These are phyloP conservation scores for Drosophila guanche DNA, from an alignment of 1,140 invertebrate species.

Conservation along the genomic window DNA sequence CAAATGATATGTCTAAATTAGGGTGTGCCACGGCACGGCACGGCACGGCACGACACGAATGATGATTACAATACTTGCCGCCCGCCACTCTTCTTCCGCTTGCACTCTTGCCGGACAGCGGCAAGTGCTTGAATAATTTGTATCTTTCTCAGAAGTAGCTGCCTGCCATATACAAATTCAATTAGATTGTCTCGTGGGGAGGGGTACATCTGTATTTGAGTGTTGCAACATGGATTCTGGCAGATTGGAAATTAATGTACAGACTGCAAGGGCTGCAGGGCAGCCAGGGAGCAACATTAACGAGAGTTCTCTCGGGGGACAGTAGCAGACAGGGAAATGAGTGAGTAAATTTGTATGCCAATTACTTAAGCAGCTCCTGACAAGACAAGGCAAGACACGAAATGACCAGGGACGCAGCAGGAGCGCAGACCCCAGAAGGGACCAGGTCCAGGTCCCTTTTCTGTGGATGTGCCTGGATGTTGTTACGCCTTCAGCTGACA, in stretches of 20 bases:
- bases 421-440: conserved; percentile 40
- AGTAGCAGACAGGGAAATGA: conserved; percentile 1
- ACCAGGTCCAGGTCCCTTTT: background rate
- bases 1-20: conserved; percentile 34
- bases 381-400: conserved; percentile 62
- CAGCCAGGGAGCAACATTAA: conserved; percentile 49
- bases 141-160: conserved; percentile 42
- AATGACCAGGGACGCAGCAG: conserved; percentile 35
- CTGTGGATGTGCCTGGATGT: background rate
- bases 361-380: conserved; percentile 73
- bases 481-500: conserved; percentile 8
- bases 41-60: conserved; percentile 17
- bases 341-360: conserved; percentile 74
- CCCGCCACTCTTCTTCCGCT: conserved; percentile 34
- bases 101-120: conserved; percentile 29
- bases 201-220: conserved; percentile 15
- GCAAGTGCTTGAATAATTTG: conserved; percentile 48
- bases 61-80: conserved; percentile 57
- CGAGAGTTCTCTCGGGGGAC: conserved; percentile 43
- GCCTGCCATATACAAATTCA: conserved; percentile 43
- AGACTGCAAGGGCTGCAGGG: conserved; percentile 28
- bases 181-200: conserved; percentile 60
- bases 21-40: conserved; percentile 17
- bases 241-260: conserved; percentile 69
- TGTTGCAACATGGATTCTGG: conserved; percentile 57